A percentile compares a stretch with the other conserved stretches of the same genome.
phyloP scores from a whole-genome alignment of 1,140 invertebrate genomes.

The Drosophila pectinifera region DNA sequence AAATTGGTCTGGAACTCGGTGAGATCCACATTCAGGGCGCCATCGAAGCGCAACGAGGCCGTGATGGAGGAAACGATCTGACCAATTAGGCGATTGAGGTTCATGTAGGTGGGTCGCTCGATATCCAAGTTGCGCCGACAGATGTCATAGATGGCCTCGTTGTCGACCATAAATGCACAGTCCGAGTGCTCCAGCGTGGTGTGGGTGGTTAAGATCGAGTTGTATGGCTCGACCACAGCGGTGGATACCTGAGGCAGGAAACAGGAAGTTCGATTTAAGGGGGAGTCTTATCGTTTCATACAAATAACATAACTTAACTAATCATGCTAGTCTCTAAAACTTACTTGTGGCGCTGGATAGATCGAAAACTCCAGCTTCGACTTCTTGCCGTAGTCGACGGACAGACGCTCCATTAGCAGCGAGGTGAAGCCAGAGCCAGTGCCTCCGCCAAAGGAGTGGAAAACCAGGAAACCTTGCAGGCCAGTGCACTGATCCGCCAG shows the following conservation, averaged over 20 bases:
- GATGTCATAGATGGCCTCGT: conserved; percentile 96
- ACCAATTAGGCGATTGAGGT: conserved; percentile 92
- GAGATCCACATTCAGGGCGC: conserved; percentile 94
- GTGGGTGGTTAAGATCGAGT: conserved; percentile 92
- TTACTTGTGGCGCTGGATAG: conserved; percentile 89
- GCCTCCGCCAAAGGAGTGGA: conserved; percentile 95
- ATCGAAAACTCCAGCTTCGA: conserved; percentile 95
- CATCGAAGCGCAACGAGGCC: conserved; percentile 94
- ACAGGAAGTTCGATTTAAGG: conserved; percentile 15
- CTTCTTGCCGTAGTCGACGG: conserved; percentile 95
- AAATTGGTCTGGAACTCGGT: conserved; percentile 96
- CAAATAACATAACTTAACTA: background rate
- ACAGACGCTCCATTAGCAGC: conserved; percentile 94
- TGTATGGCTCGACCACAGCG: conserved; percentile 96
- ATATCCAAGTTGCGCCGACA: conserved; percentile 95
- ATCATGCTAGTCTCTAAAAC: background rate
- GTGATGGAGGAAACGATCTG: conserved; percentile 95
- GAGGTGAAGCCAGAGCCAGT: conserved; percentile 96
- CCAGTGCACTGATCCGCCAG: conserved; percentile 94
- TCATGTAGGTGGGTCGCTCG: conserved; percentile 92
- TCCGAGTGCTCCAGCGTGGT: conserved; percentile 94
- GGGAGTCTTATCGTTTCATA: background rate
- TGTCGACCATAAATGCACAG: conserved; percentile 96
- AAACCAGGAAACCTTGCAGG: conserved; percentile 94
- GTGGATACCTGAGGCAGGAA: conserved; percentile 91